Percentiles rank a stretch among this genome's conserved stretches.
phyloP scores from a whole-genome alignment of 2,113 vertebrate genomes.

The Callipepla squamata region DNA sequence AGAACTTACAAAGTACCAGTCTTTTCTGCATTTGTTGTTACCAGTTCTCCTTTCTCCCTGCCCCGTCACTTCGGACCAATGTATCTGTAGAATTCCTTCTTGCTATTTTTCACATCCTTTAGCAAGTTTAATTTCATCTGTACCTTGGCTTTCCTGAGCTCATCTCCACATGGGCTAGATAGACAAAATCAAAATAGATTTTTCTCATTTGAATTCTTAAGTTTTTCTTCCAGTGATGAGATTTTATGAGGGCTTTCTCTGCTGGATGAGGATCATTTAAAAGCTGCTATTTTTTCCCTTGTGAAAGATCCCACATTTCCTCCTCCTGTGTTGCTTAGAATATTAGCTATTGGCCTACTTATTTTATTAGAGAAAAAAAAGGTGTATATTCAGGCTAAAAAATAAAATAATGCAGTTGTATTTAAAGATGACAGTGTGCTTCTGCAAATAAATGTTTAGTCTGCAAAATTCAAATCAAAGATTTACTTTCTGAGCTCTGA shows the following conservation, averaged over 20 bases:
- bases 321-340: background rate
- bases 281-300: background rate
- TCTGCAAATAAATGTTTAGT: background rate
- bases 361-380: background rate
- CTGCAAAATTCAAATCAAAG: background rate
- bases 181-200: background rate
- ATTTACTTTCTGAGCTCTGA: background rate
- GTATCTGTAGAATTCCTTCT: background rate
- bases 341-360: background rate
- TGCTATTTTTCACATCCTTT: background rate
- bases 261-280: background rate
- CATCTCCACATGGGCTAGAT: background rate
- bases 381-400: background rate
- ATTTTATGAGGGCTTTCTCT: background rate
- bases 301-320: background rate
- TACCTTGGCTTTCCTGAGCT: background rate
- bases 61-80: too few species aligned
- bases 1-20: background rate
- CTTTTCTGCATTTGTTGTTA: background rate
- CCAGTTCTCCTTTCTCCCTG: background rate
- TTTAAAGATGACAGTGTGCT: background rate
- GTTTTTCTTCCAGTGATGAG: background rate
- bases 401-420: background rate
- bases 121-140: background rate
- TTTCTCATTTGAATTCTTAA: background rate